These are phyloP conservation scores for Ptilonorhynchus violaceus DNA, from an alignment of 2,113 vertebrate species.

Conservation along the genomic window DNA sequence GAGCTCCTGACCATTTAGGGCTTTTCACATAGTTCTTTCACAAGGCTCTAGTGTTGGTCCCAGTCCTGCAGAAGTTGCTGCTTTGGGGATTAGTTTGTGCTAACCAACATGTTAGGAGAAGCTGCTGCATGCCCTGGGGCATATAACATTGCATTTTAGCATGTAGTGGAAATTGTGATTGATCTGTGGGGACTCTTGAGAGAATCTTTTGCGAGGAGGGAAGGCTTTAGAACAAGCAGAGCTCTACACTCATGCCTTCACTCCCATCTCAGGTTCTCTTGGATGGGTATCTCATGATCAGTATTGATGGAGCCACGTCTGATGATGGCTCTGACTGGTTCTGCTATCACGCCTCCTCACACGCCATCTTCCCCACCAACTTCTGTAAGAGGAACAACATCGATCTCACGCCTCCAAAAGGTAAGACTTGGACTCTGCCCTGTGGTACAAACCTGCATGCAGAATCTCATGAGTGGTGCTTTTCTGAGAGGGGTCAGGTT, in stretches of 20 bases:
- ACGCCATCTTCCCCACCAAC: slow-evolving; percentile 84
- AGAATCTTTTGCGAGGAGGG: background rate
- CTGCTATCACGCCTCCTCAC: slow-evolving; percentile 93
- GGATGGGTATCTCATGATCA: slow-evolving; percentile 93
- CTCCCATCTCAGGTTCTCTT: slow-evolving; percentile 80
- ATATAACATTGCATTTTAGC: background rate
- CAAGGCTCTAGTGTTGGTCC: background rate
- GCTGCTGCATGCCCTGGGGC: background rate
- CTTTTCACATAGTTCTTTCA: background rate
- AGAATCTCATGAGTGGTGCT: background rate
- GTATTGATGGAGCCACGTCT: slow-evolving; percentile 83
- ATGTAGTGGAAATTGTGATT: background rate
- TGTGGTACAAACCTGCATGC: background rate
- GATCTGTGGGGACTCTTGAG: background rate
- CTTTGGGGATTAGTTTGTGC: background rate
- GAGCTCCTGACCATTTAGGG: background rate
- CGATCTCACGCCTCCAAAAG: slow-evolving; percentile 84
- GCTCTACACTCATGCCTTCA: background rate
- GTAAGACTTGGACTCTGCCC: slow-evolving; percentile 57
- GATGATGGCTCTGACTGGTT: slow-evolving; percentile 86
- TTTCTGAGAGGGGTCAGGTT: background rate
- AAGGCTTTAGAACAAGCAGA: background rate
- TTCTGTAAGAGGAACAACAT: slow-evolving; percentile 90
- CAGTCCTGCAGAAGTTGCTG: background rate
- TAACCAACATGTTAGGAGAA: background rate